Conservation (phyloP, 37 sponge, comb jelly and placozoan genomes). For the Aplysina aerophoba region DNA sequence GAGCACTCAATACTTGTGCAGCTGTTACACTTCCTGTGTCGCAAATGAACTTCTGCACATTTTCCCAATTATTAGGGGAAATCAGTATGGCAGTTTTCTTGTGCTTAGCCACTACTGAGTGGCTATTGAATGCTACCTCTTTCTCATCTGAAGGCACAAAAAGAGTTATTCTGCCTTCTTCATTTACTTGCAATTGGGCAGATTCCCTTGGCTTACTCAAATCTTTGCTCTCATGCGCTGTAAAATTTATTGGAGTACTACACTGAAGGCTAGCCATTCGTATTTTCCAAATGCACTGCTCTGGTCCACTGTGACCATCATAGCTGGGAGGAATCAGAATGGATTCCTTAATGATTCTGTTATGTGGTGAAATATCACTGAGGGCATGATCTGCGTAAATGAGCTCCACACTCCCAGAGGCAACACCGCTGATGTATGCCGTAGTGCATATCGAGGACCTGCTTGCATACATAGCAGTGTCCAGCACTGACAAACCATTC, state of each 20-base stretch:
- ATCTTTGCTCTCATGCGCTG: not conserved
- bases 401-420: not conserved
- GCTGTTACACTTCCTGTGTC: no score
- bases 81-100: not conserved
- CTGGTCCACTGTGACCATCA: not conserved
- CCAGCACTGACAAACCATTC: not conserved
- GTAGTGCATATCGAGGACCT: not conserved
- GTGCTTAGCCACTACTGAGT: not conserved
- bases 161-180: not conserved
- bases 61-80: not conserved
- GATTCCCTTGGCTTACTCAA: not conserved
- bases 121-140: not conserved
- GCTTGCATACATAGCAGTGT: not conserved
- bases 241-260: not conserved
- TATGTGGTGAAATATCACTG: not conserved
- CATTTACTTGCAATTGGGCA: no score
- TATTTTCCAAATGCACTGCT: not conserved
- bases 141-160: not conserved
- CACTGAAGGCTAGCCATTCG: not conserved
- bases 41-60: not conserved
- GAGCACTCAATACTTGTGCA: no score
- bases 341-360: not conserved
- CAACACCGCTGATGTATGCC: not conserved
- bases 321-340: constrained; percentile 4
- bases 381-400: not conserved